These are phyloP conservation scores for Osmerus eperlanus DNA, from an alignment of 2,113 vertebrate genomes.

Conservation along the genomic window DNA sequence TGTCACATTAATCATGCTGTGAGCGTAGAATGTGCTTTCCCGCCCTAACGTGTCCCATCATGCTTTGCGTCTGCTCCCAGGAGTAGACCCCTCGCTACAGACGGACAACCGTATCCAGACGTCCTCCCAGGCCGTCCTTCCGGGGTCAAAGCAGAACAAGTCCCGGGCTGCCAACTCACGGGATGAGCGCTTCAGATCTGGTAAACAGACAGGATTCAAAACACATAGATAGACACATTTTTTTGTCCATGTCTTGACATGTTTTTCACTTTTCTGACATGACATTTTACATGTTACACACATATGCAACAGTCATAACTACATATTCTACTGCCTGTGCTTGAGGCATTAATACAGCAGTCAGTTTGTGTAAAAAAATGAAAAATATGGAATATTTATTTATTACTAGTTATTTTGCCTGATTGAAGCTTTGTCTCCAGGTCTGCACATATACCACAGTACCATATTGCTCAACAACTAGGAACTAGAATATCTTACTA, in stretches of 20 bases:
- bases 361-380: no score
- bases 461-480: no score
- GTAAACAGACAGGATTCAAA: conserved; percentile 61
- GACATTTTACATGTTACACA: no score
- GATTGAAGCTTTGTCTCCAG: no score
- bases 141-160: conserved; percentile 78
- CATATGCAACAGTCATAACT: no score
- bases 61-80: conserved; percentile 59
- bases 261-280: no score
- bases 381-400: no score
- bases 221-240: no score
- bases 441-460: no score
- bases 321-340: not conserved
- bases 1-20: not conserved
- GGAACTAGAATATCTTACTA: no score
- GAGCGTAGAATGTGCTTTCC: not conserved
- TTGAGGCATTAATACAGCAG: not conserved
- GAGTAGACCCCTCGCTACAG: conserved; percentile 88
- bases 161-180: conserved; percentile 78
- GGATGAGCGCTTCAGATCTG: conserved; percentile 94
- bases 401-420: no score
- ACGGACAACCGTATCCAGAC: conserved; percentile 78
- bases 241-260: no score
- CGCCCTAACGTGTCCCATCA: not conserved
- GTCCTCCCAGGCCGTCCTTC: conserved; percentile 68